phyloP scores from a whole-genome alignment of 2,888 invertebrate species.

The Xiphydria camelus region DNA sequence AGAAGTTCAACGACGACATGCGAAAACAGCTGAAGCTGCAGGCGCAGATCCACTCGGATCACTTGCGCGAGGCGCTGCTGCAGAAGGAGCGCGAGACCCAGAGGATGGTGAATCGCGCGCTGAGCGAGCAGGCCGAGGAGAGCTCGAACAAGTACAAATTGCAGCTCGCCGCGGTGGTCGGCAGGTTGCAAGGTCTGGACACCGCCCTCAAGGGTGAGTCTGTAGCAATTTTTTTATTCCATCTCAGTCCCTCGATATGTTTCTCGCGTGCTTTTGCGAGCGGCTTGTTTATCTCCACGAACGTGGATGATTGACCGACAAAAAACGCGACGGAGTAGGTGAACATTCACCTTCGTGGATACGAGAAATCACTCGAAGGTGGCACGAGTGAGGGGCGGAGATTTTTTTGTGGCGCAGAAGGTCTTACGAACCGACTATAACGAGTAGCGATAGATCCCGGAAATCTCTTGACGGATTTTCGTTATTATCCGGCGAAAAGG shows the following conservation, averaged over 20 bases:
- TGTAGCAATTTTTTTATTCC: too few species aligned
- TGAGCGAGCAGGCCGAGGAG: conserved; percentile 70
- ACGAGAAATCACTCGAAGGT: too few species aligned
- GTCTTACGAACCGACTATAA: too few species aligned
- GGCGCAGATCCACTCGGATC: conserved; percentile 83
- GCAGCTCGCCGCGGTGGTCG: conserved; percentile 74
- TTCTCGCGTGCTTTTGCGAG: too few species aligned
- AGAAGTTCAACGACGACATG: conserved; percentile 69
- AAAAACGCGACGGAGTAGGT: too few species aligned
- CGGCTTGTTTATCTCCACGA: too few species aligned
- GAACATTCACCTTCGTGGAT: too few species aligned
- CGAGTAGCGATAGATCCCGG: too few species aligned
- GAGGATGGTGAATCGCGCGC: conserved; percentile 58
- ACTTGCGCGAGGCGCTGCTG: conserved; percentile 72
- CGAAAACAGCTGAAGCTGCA: conserved; percentile 81
- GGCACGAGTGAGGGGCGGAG: too few species aligned
- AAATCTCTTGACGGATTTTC: conserved; percentile 11
- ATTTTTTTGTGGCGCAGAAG: too few species aligned
- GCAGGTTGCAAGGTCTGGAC: conserved; percentile 77
- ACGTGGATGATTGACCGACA: too few species aligned
- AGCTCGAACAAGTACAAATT: conserved; percentile 71
- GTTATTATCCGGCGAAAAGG: conserved; percentile 7
- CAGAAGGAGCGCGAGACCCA: conserved; percentile 64
- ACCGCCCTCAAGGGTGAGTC: conserved; percentile 71
- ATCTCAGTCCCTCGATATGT: neutral